Evolutionary conservation across 2,113 vertebrate species (phyloP).

Genomic region (Stictonetta naevosa): DNA sequence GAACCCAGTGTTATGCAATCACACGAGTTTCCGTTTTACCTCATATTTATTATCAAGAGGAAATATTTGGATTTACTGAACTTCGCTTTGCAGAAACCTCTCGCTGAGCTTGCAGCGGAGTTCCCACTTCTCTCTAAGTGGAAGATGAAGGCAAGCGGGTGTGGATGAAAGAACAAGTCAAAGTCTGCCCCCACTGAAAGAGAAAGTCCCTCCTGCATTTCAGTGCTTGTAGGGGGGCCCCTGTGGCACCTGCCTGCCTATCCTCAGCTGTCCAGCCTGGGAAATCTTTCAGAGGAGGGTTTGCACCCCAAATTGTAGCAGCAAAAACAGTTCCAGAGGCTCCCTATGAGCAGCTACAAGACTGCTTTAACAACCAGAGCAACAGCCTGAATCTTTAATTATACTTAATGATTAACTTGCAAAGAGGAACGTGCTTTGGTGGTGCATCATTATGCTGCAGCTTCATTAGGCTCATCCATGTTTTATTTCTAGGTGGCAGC

Average conservation of each 20-base stretch:
- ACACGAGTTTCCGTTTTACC: neutral
- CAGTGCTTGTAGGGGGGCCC: neutral
- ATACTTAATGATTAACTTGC: neutral
- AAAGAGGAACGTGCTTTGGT: neutral
- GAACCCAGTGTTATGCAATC: neutral
- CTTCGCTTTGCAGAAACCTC: neutral
- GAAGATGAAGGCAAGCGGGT: fast-evolving
- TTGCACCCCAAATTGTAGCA: neutral
- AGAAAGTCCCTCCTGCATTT: neutral
- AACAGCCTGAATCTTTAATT: neutral
- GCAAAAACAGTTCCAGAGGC: neutral
- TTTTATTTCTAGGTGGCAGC: neutral
- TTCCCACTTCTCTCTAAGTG: fast-evolving
- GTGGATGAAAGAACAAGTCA: too few species aligned
- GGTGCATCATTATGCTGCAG: neutral
- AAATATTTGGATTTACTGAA: neutral
- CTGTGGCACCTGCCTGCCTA: neutral
- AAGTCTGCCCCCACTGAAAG: neutral
- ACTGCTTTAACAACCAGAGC: neutral
- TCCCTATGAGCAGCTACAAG: too few species aligned
- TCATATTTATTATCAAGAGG: neutral
- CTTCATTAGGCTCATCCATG: neutral
- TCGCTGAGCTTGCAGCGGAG: neutral
- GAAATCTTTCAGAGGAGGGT: neutral
- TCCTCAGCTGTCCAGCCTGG: neutral